Evolutionary conservation across 2,888 invertebrate genomes (phyloP).

Genomic region (Synergus itoensis): DNA sequence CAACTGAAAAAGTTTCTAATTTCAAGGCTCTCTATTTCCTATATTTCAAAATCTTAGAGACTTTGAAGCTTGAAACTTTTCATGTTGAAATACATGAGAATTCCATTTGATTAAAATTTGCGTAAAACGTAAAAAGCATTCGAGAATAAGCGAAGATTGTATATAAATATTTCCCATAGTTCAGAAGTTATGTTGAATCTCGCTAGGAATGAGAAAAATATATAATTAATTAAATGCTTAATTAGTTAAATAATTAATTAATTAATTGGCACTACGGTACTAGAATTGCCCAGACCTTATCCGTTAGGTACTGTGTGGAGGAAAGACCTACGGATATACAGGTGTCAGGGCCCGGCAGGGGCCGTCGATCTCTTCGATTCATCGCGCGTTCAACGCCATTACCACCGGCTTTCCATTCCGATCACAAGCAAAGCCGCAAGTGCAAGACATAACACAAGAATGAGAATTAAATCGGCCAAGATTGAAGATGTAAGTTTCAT

Average conservation of each 20-base stretch:
- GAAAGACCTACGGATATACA: not conserved
- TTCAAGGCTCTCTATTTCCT: not conserved
- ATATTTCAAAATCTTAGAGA: not conserved
- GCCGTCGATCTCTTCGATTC: constrained; percentile 9
- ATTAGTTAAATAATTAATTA: too few species aligned
- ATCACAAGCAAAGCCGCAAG: not conserved
- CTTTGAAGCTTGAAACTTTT: too few species aligned
- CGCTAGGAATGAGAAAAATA: too few species aligned
- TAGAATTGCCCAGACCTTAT: not conserved
- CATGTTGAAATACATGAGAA: too few species aligned
- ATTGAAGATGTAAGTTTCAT: too few species aligned
- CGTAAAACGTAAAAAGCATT: too few species aligned
- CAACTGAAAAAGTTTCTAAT: not conserved
- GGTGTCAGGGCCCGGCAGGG: not conserved
- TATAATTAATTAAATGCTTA: too few species aligned
- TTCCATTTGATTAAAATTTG: too few species aligned
- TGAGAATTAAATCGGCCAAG: not conserved
- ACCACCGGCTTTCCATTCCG: constrained; percentile 6
- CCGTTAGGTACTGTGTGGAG: not conserved
- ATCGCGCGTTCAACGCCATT: constrained; percentile 7
- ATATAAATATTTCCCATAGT: too few species aligned
- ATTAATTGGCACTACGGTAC: not conserved
- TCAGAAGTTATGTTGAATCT: too few species aligned
- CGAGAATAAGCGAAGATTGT: too few species aligned
- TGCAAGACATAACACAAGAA: not conserved